These are phyloP conservation scores for Notolepis coatsorum DNA, from an alignment of 2,797 vertebrate genomes.

Conservation along the genomic window DNA sequence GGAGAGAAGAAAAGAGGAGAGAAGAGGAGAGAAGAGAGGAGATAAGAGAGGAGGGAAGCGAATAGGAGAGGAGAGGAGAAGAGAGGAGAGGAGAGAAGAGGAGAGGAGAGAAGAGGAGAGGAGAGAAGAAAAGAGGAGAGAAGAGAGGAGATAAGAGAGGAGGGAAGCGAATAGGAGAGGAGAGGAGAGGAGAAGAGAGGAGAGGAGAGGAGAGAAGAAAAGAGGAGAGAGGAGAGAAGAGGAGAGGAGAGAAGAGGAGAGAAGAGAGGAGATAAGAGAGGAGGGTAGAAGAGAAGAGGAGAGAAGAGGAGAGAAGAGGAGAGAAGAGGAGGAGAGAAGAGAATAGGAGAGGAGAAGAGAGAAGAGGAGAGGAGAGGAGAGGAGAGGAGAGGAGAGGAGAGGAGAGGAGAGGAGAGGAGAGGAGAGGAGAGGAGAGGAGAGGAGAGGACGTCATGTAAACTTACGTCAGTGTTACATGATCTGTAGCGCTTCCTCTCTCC, in stretches of 20 bases:
- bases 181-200: no score
- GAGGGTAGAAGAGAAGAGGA: neutral
- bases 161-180: neutral
- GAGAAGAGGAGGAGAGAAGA: no score
- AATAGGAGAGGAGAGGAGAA: no score
- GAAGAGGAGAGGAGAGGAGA: neutral
- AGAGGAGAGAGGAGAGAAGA: no score
- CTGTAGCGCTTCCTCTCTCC: conserved; percentile 97
- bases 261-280: conserved; percentile 7
- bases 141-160: no score
- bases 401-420: neutral
- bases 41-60: neutral
- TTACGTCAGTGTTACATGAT: conserved; percentile 97
- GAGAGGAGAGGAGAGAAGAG: no score
- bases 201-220: no score
- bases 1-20: neutral
- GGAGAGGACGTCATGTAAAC: conserved; percentile 66
- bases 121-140: no score
- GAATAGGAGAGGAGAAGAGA: neutral
- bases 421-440: neutral
- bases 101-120: no score
- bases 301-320: conserved; percentile 8
- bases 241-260: no score
- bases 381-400: no score
- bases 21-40: neutral